phyloP scores from a whole-genome alignment of 2,797 vertebrate genomes.

The Aeoliscus strigatus region DNA sequence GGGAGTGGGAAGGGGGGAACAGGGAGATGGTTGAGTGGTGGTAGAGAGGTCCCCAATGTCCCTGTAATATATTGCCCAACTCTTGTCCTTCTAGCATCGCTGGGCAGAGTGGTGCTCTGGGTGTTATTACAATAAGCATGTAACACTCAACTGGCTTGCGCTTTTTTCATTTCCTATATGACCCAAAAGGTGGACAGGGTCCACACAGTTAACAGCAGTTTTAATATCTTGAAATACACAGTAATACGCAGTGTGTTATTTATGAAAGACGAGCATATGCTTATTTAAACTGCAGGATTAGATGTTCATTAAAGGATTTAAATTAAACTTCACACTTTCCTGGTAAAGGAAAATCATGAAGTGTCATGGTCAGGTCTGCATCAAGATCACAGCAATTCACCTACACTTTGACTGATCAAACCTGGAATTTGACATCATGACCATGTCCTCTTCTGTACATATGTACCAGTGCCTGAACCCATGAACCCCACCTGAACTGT shows the following conservation, averaged over 20 bases:
- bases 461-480: slow-evolving; percentile 26
- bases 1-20: slow-evolving; percentile 34
- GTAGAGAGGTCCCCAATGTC: slow-evolving; percentile 31
- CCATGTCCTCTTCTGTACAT: slow-evolving; percentile 22
- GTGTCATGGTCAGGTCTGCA: slow-evolving; percentile 26
- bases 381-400: slow-evolving; percentile 35
- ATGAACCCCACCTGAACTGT: slow-evolving; percentile 34
- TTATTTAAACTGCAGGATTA: slow-evolving; percentile 43
- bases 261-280: slow-evolving; percentile 38
- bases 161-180: slow-evolving; percentile 13
- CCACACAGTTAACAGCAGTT: slow-evolving; percentile 24
- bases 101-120: slow-evolving; percentile 50
- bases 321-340: slow-evolving; percentile 34
- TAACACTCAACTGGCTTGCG: slow-evolving; percentile 14
- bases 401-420: slow-evolving; percentile 31
- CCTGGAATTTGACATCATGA: slow-evolving; percentile 1
- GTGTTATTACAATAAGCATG: slow-evolving; percentile 49
- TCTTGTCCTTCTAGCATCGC: slow-evolving; percentile 58
- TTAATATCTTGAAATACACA: slow-evolving; percentile 16
- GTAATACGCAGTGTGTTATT: slow-evolving; percentile 39
- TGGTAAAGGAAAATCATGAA: slow-evolving; percentile 17
- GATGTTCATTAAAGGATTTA: slow-evolving; percentile 41
- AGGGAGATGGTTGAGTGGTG: slow-evolving; percentile 28
- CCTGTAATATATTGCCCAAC: slow-evolving; percentile 67
- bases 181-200: slow-evolving; percentile 7